Evolutionary conservation across 2,797 vertebrate species (phyloP), one percentile per base, ranked within the genome.

Genomic region (Gila robusta): DNA sequence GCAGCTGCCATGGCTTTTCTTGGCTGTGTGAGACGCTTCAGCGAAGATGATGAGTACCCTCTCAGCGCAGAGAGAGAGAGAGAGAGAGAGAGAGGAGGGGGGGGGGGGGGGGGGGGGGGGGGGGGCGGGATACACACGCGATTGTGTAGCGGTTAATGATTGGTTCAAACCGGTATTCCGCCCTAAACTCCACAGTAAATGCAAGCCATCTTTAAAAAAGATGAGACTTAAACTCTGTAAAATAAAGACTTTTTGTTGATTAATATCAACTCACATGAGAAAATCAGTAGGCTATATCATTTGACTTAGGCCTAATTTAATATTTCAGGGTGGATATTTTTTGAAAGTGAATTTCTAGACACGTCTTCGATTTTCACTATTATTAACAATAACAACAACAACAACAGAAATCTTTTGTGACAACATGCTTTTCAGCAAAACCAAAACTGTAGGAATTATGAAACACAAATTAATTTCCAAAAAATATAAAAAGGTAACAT

Each of bases 1-100:
- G 89, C 84, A 1, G 85, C 85, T 0, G 96, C 94, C 95, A 95
- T 95, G 85, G n/a, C 14, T 56, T 32, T 59, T 62, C 64, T 39
- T 21, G 69, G 21, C 37, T n/a, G 3, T 23, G 3, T 62, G 52
- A 83, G 37, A 78, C 73, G 64, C 79, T 23, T 49, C 5, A 6
- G 41, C 21, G 28, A 59, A 47, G 41, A 62, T 71, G 80, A 87
- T 37, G 70, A 79, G 85, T 81, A 19, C 69, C 59, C 47, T 76
- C 59, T 76, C 41, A 44, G 19, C n/a, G 17, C 23, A 16, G n/a
- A 19, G 37, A 49, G 71, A n/a, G 32, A 12, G 78, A 64, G 35
- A 73, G 78, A 41, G 35, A 67, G 41, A 85, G 5, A 86, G 52
- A 37, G 23, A 62, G 54, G 16, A 39, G 52, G 82, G n/a, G n/a